Evolutionary conservation across 2,113 vertebrate species (phyloP), one percentile per base, ranked within the genome.

Genomic region (Gadus macrocephalus): DNA sequence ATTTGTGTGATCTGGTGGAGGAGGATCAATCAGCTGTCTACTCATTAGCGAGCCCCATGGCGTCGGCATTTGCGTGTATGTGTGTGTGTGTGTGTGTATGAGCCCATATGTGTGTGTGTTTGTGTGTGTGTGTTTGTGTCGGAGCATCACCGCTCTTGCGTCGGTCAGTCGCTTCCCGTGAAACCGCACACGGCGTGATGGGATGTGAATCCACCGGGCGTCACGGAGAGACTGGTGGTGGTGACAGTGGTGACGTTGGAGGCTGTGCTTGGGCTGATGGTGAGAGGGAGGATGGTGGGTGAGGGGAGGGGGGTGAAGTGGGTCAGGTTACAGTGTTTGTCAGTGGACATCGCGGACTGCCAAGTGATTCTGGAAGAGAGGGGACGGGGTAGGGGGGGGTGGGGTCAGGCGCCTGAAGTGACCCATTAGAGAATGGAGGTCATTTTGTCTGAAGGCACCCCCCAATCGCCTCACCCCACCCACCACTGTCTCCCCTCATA

Each of bases 11-110:
- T 91, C 71, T 83, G 60, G 65, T 73, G 53, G 66, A 74, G 31
- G 31, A 35, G 83, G 86, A 80, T 88, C 88, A 89, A 83, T 90
- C 88, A 89, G 86, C 82, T 86, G 86, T 89, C 64, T 25, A 19
- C 65, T 20, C 22, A 15, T 49, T 49, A 49, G 42, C 8, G 42
- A 49, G 42, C 42, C 42, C 42, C 42, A 14, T 49, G 42, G 42
- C 9, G 42, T 7, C 11, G 11, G 8, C 42, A 4, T 59, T 7
- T 49, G 42, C 12, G 42, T 49, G 42, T 49, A 0, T 49, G 42
- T 49, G 6, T 8, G 56, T 59, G 56, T 17, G 16, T 5, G 42
- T 49, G 42, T 49, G 42, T 12, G 5, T 20, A 20, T 20, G 38
- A 25, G 25, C 25, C 2, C 25, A 4, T 4, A 11, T 42, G 38